Evolutionary conservation across 2,113 vertebrate species (phyloP).

Genomic region (Lagopus leucura): DNA sequence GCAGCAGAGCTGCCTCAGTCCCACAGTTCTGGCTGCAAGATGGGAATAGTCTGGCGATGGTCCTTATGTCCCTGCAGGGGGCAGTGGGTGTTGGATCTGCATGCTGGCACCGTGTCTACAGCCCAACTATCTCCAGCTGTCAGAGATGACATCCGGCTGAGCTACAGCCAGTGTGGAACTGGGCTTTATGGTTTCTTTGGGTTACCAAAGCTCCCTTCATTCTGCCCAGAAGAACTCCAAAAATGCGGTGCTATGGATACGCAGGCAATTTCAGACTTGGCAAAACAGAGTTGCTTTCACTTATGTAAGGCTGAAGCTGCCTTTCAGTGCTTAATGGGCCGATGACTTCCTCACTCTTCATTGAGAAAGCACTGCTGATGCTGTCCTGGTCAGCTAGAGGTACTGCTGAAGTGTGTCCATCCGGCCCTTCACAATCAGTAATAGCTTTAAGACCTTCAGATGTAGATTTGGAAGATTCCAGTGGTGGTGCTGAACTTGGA

Average conservation of each 20-base stretch:
- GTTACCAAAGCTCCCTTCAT: not conserved
- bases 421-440: not conserved
- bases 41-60: conserved; percentile 48
- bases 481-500: fast-evolving
- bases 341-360: not conserved
- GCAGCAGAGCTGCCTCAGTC: conserved; percentile 52
- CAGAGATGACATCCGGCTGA: not conserved
- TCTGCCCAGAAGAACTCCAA: not conserved
- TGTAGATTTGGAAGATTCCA: not conserved
- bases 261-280: conserved; percentile 16
- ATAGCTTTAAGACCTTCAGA: not conserved
- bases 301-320: conserved; percentile 42
- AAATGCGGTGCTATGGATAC: not conserved
- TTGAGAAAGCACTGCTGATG: not conserved
- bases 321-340: not conserved
- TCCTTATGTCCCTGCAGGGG: not conserved
- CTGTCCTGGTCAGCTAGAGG: not conserved
- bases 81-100: conserved; percentile 11
- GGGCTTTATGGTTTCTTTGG: conserved; percentile 12
- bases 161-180: not conserved
- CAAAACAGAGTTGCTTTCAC: conserved; percentile 11
- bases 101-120: not conserved
- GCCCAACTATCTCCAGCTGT: conserved; percentile 38
- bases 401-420: not conserved
- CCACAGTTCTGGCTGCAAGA: conserved; percentile 35